phyloP scores from a whole-genome alignment of 1,140 invertebrate genomes.

The Bicyclus anynana region DNA sequence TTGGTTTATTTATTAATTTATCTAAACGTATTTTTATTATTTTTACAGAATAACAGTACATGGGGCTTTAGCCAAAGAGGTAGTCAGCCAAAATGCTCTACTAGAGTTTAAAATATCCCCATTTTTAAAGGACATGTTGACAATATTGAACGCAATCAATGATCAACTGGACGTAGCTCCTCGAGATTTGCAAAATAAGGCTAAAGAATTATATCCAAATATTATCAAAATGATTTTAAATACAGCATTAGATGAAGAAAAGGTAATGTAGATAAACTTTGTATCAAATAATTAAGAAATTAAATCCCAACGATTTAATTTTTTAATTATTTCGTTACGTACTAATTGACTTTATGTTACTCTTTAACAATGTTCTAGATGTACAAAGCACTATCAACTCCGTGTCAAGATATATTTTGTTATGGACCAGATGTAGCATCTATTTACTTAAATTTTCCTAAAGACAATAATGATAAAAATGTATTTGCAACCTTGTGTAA shows the following conservation, averaged over 20 bases:
- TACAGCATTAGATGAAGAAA: conserved; percentile 61
- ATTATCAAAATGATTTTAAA: conserved; percentile 45
- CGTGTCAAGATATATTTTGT: conserved; percentile 55
- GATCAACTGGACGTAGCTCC: conserved; percentile 45
- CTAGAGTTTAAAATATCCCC: conserved; percentile 64
- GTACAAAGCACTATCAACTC: conserved; percentile 49
- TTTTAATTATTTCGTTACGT: neutral
- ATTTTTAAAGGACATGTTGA: conserved; percentile 42
- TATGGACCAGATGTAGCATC: conserved; percentile 35
- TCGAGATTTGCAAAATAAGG: conserved; percentile 24
- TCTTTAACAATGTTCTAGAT: conserved; percentile 33
- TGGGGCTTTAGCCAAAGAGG: conserved; percentile 67
- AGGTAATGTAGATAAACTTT: conserved; percentile 38
- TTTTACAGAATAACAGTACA: conserved; percentile 66
- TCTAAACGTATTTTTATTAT: conserved; percentile 4
- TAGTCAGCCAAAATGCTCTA: conserved; percentile 63
- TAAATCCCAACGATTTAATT: neutral
- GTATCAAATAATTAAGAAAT: conserved; percentile 2
- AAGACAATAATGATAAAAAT: conserved; percentile 25
- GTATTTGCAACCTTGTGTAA: conserved; percentile 47
- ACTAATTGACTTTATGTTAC: neutral
- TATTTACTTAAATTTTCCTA: conserved; percentile 43
- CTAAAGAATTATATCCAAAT: conserved; percentile 46
- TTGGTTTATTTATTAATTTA: too few relatives aligned
- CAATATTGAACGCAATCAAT: conserved; percentile 47